Conservation (phyloP, 2,113 vertebrate genomes). For the Parus major region DNA sequence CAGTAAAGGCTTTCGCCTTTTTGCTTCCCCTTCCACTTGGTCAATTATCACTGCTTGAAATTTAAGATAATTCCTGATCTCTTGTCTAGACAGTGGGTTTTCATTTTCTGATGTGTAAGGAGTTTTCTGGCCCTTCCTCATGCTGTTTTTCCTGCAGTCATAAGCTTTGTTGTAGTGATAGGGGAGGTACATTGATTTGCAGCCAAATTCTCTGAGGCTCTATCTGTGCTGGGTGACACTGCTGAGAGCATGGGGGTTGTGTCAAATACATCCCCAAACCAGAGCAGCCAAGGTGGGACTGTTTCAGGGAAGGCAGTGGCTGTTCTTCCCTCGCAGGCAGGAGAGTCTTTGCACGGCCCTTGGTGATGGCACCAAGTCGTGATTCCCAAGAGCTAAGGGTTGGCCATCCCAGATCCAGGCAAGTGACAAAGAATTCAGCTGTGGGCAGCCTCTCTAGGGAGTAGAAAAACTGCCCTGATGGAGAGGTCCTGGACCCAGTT, state of each 20-base stretch:
- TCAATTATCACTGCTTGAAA: slow-evolving; percentile 12
- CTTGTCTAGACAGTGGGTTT: slow-evolving; percentile 25
- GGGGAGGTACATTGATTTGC: not conserved
- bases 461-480: not conserved
- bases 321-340: not conserved
- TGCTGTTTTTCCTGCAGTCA: not conserved
- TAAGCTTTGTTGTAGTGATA: not conserved
- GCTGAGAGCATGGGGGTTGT: not conserved
- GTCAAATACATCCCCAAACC: not conserved
- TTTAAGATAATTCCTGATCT: slow-evolving; percentile 19
- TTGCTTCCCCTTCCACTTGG: not conserved
- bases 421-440: not conserved
- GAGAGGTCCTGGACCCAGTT: not conserved
- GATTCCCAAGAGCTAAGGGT: not conserved
- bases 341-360: not conserved
- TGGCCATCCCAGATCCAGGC: not conserved
- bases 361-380: not conserved
- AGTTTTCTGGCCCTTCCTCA: not conserved
- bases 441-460: not conserved
- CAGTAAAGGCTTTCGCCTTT: not conserved
- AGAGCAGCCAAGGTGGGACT: not conserved
- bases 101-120: not conserved
- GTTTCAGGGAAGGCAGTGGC: not conserved
- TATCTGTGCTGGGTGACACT: not conserved
- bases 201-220: not conserved